These are phyloP conservation scores for Bombyx mandarina DNA, from an alignment of 1,140 invertebrate species.

Conservation along the genomic window DNA sequence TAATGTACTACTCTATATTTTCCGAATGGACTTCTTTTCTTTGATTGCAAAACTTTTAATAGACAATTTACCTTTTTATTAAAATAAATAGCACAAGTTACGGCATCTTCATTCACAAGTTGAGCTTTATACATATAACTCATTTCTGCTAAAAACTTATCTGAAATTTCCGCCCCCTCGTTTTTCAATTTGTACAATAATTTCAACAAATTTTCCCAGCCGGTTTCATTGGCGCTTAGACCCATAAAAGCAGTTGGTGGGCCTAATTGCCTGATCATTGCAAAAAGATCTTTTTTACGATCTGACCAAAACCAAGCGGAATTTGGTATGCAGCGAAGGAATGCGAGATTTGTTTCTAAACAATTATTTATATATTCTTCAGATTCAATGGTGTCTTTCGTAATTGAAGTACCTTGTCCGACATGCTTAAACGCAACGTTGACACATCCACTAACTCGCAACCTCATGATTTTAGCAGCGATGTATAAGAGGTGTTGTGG, in stretches of 20 bases:
- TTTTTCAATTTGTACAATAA: conserved; percentile 46
- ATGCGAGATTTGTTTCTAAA: conserved; percentile 20
- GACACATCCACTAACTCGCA: conserved; percentile 14
- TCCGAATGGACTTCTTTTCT: conserved; percentile 34
- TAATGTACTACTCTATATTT: conserved; percentile 36
- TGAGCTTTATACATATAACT: conserved; percentile 26
- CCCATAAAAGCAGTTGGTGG: conserved; percentile 45
- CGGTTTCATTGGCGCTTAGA: conserved; percentile 45
- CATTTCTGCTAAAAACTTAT: conserved; percentile 18
- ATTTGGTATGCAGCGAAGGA: conserved; percentile 22
- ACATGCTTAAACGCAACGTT: conserved; percentile 20
- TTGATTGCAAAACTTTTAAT: conserved; percentile 21
- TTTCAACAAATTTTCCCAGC: conserved; percentile 44
- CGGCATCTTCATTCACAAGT: conserved; percentile 52
- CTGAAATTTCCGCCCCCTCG: conserved; percentile 21
- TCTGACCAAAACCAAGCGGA: conserved; percentile 33
- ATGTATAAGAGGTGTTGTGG: conserved; percentile 22
- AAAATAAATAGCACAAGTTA: conserved; percentile 56
- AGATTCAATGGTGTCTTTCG: conserved; percentile 16
- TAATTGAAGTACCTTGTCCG: conserved; percentile 10
- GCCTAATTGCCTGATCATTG: conserved; percentile 50
- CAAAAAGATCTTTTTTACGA: conserved; percentile 51
- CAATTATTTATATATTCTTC: conserved; percentile 19
- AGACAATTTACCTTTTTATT: conserved; percentile 27
- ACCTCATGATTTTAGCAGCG: conserved; percentile 22